These are phyloP conservation scores for Mesorhabditis sp. DNA, from an alignment of 2,888 invertebrate genomes.

Conservation along the genomic window DNA sequence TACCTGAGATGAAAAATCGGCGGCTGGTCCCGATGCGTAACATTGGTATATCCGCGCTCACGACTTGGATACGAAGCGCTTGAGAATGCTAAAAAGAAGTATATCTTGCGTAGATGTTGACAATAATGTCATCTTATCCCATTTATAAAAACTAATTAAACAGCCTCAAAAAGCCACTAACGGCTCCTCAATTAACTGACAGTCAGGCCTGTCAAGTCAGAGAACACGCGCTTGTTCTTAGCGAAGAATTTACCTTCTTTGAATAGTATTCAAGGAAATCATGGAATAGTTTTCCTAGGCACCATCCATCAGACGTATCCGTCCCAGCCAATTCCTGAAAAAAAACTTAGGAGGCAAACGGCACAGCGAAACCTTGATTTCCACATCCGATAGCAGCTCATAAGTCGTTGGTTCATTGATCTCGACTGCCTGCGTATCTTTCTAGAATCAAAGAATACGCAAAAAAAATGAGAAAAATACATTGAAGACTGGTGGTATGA, in stretches of 20 bases:
- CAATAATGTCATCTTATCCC: too few relatives aligned
- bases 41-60: too few relatives aligned
- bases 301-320: not conserved
- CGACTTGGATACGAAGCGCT: too few relatives aligned
- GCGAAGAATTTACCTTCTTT: not conserved
- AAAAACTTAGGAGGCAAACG: not conserved
- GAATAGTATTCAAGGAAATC: constrained; percentile 3
- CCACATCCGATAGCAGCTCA: not conserved
- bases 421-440: not conserved
- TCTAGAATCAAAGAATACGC: not conserved
- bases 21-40: too few relatives aligned
- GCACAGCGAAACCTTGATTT: not conserved
- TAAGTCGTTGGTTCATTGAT: not conserved
- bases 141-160: too few relatives aligned
- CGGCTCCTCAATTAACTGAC: too few relatives aligned
- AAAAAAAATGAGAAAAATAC: not conserved
- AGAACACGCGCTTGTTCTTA: too few relatives aligned
- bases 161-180: too few relatives aligned
- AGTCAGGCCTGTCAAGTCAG: too few relatives aligned
- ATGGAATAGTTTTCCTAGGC: constrained; percentile 1
- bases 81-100: too few relatives aligned
- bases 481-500: not conserved
- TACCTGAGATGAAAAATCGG: too few relatives aligned
- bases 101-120: too few relatives aligned
- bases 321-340: not conserved